These are phyloP conservation scores for Girardia tigrina DNA, from an alignment of 2,888 invertebrate genomes.

Conservation along the genomic window DNA sequence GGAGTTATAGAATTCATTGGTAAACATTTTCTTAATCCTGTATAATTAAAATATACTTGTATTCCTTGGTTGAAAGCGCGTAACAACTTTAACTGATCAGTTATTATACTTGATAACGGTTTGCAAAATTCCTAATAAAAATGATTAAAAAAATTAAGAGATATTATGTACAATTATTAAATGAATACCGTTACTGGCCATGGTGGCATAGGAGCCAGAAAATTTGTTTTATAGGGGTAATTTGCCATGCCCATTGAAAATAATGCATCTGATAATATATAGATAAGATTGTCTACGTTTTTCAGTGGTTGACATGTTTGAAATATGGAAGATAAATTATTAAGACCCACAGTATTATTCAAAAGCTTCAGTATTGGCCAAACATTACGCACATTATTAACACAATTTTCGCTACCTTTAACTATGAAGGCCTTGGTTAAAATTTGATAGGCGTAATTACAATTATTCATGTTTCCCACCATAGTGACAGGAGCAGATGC, in stretches of 20 bases:
- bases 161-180: not conserved
- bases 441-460: slow-evolving; percentile 64
- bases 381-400: slow-evolving; percentile 61
- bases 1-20: slow-evolving; percentile 56
- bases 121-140: not conserved
- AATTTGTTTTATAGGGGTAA: slow-evolving; percentile 75
- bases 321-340: slow-evolving; percentile 52
- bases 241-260: slow-evolving; percentile 78
- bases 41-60: slow-evolving; percentile 67
- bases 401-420: slow-evolving; percentile 56
- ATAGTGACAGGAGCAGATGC: slow-evolving; percentile 79
- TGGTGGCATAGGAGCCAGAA: slow-evolving; percentile 66
- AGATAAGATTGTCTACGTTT: slow-evolving; percentile 54
- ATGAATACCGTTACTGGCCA: slow-evolving; percentile 63
- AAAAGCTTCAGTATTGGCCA: slow-evolving; percentile 56
- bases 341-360: not conserved
- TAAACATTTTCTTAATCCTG: slow-evolving; percentile 61
- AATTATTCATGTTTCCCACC: slow-evolving; percentile 66
- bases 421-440: slow-evolving; percentile 63
- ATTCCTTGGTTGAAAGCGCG: not conserved
- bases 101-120: not conserved
- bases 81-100: not conserved
- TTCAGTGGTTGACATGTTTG: slow-evolving; percentile 61
- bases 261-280: slow-evolving; percentile 63
- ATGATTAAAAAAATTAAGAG: not conserved